Percentiles rank a stretch among this genome's conserved stretches.
Conservation (phyloP, 1,140 invertebrate genomes). For the Drosophila suzukii region DNA sequence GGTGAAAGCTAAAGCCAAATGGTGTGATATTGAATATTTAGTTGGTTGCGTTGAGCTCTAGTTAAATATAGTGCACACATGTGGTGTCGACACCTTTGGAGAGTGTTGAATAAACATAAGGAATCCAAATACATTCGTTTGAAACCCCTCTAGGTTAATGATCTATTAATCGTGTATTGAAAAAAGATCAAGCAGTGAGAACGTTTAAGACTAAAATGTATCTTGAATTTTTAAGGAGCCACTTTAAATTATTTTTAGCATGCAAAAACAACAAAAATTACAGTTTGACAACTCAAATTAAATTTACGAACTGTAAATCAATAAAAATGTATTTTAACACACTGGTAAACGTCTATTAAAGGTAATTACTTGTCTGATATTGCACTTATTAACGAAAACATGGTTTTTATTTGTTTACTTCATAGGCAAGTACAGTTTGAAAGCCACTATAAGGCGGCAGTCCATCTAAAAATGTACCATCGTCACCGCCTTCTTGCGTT, state of each 20-base stretch:
- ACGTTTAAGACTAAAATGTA: too few relatives aligned
- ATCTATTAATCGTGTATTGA: too few relatives aligned
- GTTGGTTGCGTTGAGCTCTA: slow-evolving; percentile 7
- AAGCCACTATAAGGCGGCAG: background rate
- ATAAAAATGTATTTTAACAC: background rate
- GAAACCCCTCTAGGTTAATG: too few relatives aligned
- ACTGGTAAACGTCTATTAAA: background rate
- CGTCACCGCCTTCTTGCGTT: slow-evolving; percentile 38
- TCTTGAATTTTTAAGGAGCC: too few relatives aligned
- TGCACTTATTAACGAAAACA: slow-evolving; percentile 1
- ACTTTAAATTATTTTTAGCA: too few relatives aligned
- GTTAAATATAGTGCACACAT: background rate
- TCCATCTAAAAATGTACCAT: slow-evolving; percentile 18
- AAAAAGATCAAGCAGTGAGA: too few relatives aligned
- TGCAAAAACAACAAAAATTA: too few relatives aligned
- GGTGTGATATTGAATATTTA: slow-evolving; percentile 35
- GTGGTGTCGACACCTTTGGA: slow-evolving; percentile 7
- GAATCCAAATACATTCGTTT: background rate
- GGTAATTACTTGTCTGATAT: background rate
- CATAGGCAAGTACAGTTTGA: slow-evolving; percentile 6
- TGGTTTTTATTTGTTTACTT: slow-evolving; percentile 2
- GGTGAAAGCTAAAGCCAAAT: slow-evolving; percentile 26
- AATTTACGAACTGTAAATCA: background rate
- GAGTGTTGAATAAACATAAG: slow-evolving; percentile 13
- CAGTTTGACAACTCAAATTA: background rate